A percentile compares a stretch with the other conserved stretches of the same genome.
Conservation (phyloP, 2,113 vertebrate species). For the Calyptomena viridis region DNA sequence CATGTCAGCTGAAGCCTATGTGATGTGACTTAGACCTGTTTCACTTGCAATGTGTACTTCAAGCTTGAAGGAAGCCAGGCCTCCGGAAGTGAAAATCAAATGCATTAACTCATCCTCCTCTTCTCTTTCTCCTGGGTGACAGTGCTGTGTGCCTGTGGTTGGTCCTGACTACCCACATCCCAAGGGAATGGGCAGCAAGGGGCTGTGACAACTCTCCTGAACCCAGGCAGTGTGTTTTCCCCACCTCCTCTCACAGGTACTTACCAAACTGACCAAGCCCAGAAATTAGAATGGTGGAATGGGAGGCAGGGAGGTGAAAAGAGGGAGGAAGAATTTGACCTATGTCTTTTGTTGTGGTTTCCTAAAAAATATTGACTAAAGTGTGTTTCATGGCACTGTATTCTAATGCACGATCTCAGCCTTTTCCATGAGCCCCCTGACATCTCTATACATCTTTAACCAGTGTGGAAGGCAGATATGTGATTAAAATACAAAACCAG, state of each 20-base stretch:
- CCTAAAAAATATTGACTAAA: background rate
- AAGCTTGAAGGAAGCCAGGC: background rate
- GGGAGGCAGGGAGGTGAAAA: background rate
- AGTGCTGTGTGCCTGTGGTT: accelerated
- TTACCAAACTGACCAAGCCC: background rate
- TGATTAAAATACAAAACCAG: background rate
- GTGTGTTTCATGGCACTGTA: background rate
- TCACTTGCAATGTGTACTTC: background rate
- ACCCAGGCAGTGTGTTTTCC: background rate
- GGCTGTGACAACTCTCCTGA: background rate
- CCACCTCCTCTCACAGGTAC: background rate
- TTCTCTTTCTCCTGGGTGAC: background rate
- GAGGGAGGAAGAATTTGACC: background rate
- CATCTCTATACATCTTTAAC: background rate
- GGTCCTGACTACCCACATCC: background rate
- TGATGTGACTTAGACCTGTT: background rate
- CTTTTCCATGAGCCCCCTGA: background rate
- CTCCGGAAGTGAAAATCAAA: background rate
- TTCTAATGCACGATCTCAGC: background rate
- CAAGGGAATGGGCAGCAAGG: accelerated
- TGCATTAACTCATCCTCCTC: background rate
- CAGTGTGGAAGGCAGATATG: background rate
- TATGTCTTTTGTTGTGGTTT: background rate
- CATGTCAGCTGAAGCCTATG: background rate
- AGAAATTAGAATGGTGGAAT: background rate